These are phyloP conservation scores for Temnothorax rugatulus DNA, from an alignment of 2,888 invertebrate species.

Conservation along the genomic window DNA sequence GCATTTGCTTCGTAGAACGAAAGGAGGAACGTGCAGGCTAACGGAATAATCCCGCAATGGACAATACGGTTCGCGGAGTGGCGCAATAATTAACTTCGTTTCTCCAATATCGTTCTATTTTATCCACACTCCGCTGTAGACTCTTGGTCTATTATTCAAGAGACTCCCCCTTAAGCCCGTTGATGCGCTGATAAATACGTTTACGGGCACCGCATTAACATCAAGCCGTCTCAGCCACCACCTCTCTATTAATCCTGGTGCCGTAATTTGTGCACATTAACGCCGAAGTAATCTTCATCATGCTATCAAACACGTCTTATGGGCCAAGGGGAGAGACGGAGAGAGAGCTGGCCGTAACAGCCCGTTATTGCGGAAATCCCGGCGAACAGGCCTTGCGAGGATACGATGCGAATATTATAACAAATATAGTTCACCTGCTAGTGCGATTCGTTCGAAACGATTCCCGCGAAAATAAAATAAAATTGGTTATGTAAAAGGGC, in stretches of 20 bases:
- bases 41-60: constrained; percentile 4
- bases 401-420: neutral
- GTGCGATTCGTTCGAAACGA: neutral
- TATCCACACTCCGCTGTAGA: neutral
- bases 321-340: neutral
- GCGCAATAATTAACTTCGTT: constrained; percentile 26
- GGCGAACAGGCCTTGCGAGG: neutral
- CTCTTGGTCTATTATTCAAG: constrained; percentile 29
- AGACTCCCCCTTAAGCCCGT: constrained; percentile 27
- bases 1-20: neutral
- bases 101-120: constrained; percentile 10
- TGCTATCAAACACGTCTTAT: constrained; percentile 36
- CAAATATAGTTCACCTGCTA: neutral
- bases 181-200: constrained; percentile 47
- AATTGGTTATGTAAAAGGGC: neutral
- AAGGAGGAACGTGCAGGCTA: neutral
- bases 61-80: neutral
- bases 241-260: constrained; percentile 38
- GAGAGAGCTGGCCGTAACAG: neutral
- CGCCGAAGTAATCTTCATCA: constrained; percentile 41
- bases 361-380: neutral
- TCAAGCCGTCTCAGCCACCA: constrained; percentile 14
- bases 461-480: neutral
- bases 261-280: constrained; percentile 40
- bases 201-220: constrained; percentile 40